These are phyloP conservation scores for Rhodeus uyekii DNA, from an alignment of 2,797 vertebrate genomes.

Conservation along the genomic window DNA sequence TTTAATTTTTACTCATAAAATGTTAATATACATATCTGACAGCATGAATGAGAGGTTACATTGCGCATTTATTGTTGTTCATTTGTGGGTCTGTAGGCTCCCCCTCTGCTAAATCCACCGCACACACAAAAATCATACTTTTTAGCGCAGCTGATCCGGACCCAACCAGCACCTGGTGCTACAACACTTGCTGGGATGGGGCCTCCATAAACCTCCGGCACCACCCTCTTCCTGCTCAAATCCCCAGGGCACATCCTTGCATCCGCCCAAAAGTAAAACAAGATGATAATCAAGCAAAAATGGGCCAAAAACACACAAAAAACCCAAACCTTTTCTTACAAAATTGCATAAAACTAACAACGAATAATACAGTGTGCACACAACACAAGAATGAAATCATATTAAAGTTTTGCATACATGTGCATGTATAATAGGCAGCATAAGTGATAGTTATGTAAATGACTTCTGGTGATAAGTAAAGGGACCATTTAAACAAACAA, in stretches of 20 bases:
- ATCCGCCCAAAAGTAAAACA: conserved; percentile 43
- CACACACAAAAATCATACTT: conserved; percentile 11
- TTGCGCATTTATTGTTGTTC: conserved; percentile 14
- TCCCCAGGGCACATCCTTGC: conserved; percentile 64
- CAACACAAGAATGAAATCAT: neutral
- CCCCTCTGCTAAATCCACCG: neutral
- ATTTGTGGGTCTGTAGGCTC: neutral
- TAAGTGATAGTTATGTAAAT: conserved; percentile 1
- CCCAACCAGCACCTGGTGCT: conserved; percentile 62
- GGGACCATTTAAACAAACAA: neutral
- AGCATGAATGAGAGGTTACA: conserved; percentile 33
- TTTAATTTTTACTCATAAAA: conserved; percentile 35
- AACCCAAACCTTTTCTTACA: neutral
- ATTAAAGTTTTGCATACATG: conserved; percentile 27
- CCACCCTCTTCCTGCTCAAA: conserved; percentile 31
- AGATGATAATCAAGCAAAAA: conserved; percentile 14
- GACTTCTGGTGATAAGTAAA: neutral
- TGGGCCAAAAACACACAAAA: neutral
- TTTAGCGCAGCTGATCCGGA: conserved; percentile 16
- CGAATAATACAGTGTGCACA: neutral
- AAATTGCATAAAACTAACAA: neutral
- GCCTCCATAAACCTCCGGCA: conserved; percentile 30
- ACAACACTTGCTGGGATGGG: conserved; percentile 58
- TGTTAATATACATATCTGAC: conserved; percentile 23
- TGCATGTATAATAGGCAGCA: conserved; percentile 8